Conservation (phyloP, 2,888 invertebrate species). For the Camptogramma bilineatum region DNA sequence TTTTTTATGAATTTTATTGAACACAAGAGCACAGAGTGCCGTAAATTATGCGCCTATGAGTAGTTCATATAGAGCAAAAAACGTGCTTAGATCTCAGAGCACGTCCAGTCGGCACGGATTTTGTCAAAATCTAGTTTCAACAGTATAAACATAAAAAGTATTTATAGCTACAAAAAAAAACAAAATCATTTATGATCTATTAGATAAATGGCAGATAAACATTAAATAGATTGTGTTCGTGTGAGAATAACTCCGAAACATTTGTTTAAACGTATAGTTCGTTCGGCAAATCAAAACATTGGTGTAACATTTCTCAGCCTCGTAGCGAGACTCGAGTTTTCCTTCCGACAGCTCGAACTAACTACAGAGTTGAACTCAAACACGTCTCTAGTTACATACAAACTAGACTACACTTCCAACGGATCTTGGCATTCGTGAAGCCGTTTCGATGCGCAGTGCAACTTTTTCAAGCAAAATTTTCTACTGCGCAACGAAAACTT, state of each 20-base stretch:
- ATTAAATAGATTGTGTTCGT: slow-evolving; percentile 7
- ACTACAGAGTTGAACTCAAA: slow-evolving; percentile 14
- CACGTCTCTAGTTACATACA: slow-evolving; percentile 6
- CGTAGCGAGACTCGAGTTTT: neutral
- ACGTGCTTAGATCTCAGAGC: slow-evolving; percentile 14
- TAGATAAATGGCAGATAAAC: slow-evolving; percentile 23
- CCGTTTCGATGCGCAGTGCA: too few relatives aligned
- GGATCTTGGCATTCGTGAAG: too few relatives aligned
- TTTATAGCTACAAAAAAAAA: slow-evolving; percentile 17
- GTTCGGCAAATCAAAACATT: slow-evolving; percentile 4
- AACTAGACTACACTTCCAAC: too few relatives aligned
- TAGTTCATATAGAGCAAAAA: slow-evolving; percentile 25
- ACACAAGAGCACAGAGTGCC: slow-evolving; percentile 68
- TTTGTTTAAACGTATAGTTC: slow-evolving; percentile 3
- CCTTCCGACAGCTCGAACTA: neutral
- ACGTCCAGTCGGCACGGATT: slow-evolving; percentile 6
- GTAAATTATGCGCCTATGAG: slow-evolving; percentile 54
- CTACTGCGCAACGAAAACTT: too few relatives aligned
- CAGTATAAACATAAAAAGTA: slow-evolving; percentile 20
- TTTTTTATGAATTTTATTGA: slow-evolving; percentile 65
- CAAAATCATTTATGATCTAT: slow-evolving; percentile 13
- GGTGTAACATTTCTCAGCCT: neutral
- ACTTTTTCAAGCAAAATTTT: too few relatives aligned
- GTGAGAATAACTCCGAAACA: neutral
- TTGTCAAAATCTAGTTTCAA: slow-evolving; percentile 13